A percentile compares a stretch with the other conserved stretches of the same genome.
These are phyloP conservation scores for Heliconius congener DNA, from an alignment of 1,140 invertebrate species.

Conservation along the genomic window DNA sequence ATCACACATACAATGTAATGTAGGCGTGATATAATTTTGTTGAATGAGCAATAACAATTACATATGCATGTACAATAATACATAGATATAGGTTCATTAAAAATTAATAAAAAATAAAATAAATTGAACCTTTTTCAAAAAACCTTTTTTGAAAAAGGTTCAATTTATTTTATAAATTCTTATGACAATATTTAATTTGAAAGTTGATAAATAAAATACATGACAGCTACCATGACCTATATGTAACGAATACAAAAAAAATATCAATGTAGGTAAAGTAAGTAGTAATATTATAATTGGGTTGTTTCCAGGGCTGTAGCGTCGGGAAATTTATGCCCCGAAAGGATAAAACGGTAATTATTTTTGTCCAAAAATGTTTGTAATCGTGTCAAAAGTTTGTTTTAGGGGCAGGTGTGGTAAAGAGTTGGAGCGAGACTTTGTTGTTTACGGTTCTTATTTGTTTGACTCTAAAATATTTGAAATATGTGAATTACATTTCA, in stretches of 20 bases:
- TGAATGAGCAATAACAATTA: background rate
- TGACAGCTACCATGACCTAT: background rate
- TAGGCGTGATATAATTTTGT: constrained; percentile 1
- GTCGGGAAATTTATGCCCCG: constrained; percentile 74
- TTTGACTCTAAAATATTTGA: constrained; percentile 14
- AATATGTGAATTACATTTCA: constrained; percentile 23
- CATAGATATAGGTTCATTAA: background rate
- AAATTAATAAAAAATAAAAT: too few species aligned
- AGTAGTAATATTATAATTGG: constrained; percentile 72
- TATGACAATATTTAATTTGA: background rate
- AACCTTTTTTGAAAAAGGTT: background rate
- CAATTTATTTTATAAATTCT: background rate
- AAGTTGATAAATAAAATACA: background rate
- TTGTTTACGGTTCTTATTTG: constrained; percentile 36
- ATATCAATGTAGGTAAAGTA: constrained; percentile 18
- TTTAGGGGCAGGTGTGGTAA: constrained; percentile 66
- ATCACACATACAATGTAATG: background rate
- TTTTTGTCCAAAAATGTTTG: constrained; percentile 68
- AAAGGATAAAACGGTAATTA: constrained; percentile 73
- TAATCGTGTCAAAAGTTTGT: constrained; percentile 73
- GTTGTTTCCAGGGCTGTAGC: constrained; percentile 61
- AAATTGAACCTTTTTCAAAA: too few species aligned
- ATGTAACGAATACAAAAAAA: background rate
- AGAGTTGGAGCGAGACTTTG: constrained; percentile 50
- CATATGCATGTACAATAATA: background rate